Evolutionary conservation across 2,113 vertebrate genomes (phyloP).

Genomic region (Urocolius indicus): DNA sequence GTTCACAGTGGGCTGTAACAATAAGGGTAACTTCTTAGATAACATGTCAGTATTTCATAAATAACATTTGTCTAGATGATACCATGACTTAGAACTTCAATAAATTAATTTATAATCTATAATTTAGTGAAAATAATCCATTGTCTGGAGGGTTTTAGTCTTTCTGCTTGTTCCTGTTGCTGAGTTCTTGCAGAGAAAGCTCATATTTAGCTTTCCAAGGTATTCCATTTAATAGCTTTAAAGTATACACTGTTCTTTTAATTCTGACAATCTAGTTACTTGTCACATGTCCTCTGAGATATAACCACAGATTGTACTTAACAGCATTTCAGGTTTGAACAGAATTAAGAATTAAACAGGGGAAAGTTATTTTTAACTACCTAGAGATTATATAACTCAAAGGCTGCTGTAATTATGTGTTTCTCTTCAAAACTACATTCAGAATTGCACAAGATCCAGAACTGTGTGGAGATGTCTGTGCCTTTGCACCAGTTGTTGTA

Average conservation of each 20-base stretch:
- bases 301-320: neutral
- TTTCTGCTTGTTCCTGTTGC: conserved; percentile 11
- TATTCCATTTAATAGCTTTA: neutral
- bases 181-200: neutral
- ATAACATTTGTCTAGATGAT: neutral
- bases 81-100: neutral
- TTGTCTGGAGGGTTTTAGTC: neutral
- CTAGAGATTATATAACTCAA: neutral
- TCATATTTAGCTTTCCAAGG: neutral
- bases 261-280: neutral
- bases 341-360: neutral
- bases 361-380: neutral
- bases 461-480: neutral
- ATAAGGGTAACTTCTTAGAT: neutral
- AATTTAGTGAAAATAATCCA: neutral
- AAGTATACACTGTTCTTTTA: neutral
- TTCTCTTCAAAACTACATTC: neutral
- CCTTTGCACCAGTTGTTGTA: neutral
- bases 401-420: neutral
- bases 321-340: neutral
- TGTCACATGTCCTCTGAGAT: neutral
- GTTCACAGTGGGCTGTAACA: neutral
- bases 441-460: neutral
- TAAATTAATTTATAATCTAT: neutral
- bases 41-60: neutral